These are phyloP conservation scores for Hoplodrina ambigua DNA, from an alignment of 2,888 invertebrate species.

Conservation along the genomic window DNA sequence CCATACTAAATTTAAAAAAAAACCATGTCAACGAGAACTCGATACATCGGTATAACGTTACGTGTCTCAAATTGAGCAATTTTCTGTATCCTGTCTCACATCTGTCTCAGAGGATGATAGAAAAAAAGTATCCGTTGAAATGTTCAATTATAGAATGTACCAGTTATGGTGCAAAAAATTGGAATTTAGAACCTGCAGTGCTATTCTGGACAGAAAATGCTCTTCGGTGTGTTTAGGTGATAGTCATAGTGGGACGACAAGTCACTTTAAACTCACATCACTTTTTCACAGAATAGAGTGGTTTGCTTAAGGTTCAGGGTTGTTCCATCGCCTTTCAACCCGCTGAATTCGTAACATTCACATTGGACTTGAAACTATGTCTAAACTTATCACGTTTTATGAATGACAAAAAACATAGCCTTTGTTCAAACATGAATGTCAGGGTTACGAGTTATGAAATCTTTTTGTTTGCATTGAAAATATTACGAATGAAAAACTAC, in stretches of 20 bases:
- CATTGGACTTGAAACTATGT: slow-evolving; percentile 34
- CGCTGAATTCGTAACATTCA: slow-evolving; percentile 11
- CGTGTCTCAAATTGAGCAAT: slow-evolving; percentile 86
- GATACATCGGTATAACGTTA: slow-evolving; percentile 87
- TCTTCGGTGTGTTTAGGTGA: neutral
- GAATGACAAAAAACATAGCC: slow-evolving; percentile 30
- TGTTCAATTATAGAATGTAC: slow-evolving; percentile 74
- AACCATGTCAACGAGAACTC: slow-evolving; percentile 76
- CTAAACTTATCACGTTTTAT: slow-evolving; percentile 26
- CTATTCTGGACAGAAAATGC: too few species aligned
- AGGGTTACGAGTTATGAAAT: slow-evolving; percentile 41
- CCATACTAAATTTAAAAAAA: slow-evolving; percentile 48
- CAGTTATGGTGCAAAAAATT: slow-evolving; percentile 49
- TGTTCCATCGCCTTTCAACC: neutral
- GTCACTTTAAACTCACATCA: too few species aligned
- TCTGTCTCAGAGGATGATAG: slow-evolving; percentile 77
- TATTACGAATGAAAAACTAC: slow-evolving; percentile 5
- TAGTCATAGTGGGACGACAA: neutral
- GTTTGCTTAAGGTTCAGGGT: neutral
- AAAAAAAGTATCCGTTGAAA: slow-evolving; percentile 79
- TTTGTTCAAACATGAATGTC: slow-evolving; percentile 47
- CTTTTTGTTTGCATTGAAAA: slow-evolving; percentile 28
- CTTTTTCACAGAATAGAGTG: neutral
- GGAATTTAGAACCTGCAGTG: neutral
- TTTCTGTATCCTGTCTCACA: slow-evolving; percentile 86